These are phyloP conservation scores for Girardia tigrina DNA, from an alignment of 2,888 invertebrate species.

Conservation along the genomic window DNA sequence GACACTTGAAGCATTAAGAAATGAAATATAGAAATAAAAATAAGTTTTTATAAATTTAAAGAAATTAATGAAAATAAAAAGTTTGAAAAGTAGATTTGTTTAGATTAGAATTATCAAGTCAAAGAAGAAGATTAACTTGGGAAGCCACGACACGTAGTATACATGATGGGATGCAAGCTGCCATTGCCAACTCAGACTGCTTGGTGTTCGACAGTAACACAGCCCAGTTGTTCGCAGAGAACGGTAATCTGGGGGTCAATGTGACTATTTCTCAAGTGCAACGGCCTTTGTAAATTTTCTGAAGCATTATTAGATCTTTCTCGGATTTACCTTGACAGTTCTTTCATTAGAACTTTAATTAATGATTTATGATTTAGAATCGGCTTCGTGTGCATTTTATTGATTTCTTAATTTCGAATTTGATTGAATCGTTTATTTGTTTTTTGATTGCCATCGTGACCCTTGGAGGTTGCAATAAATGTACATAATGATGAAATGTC, in stretches of 20 bases:
- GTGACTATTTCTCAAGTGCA: slow-evolving; percentile 64
- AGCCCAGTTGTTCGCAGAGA: slow-evolving; percentile 94
- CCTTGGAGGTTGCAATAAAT: background rate
- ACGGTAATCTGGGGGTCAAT: slow-evolving; percentile 95
- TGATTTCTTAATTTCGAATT: slow-evolving; percentile 23
- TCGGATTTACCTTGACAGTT: background rate
- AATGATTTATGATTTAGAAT: slow-evolving; percentile 1
- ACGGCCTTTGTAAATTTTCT: slow-evolving; percentile 4
- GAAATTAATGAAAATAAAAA: too few relatives aligned
- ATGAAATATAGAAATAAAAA: too few relatives aligned
- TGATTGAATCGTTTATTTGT: slow-evolving; percentile 16
- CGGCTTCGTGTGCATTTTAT: slow-evolving; percentile 19
- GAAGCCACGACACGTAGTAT: slow-evolving; percentile 53
- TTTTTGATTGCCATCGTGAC: background rate
- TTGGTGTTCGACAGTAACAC: slow-evolving; percentile 94
- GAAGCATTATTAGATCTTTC: background rate
- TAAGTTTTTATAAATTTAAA: too few relatives aligned
- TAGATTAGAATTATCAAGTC: slow-evolving; percentile 86
- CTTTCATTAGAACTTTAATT: slow-evolving; percentile 12
- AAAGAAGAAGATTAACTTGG: slow-evolving; percentile 84
- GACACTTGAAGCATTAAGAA: too few relatives aligned
- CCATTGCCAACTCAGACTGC: slow-evolving; percentile 93
- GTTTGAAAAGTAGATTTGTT: too few relatives aligned
- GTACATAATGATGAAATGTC: slow-evolving; percentile 15
- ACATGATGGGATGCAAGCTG: slow-evolving; percentile 49